phyloP scores from a whole-genome alignment of 1,140 invertebrate genomes.

The Drosophila ercepeae region DNA sequence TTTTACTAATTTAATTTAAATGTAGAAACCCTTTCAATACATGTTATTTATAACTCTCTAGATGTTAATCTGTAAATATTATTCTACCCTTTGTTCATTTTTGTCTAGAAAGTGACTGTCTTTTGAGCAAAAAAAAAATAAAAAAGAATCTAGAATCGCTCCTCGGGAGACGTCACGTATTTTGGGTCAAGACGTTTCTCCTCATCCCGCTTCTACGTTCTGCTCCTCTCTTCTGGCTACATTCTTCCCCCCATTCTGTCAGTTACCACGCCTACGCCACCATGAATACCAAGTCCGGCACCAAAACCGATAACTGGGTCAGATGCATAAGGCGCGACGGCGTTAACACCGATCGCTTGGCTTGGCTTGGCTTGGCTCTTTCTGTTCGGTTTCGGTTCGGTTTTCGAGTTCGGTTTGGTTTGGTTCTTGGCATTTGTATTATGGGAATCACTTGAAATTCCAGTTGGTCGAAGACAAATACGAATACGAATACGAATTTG shows the following conservation, averaged over 20 bases:
- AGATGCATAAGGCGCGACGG: constrained; percentile 78
- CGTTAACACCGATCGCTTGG: constrained; percentile 41
- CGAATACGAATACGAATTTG: constrained; percentile 37
- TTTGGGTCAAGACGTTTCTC: constrained; percentile 60
- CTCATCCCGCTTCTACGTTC: background rate
- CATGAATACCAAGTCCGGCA: constrained; percentile 78
- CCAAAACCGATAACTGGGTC: constrained; percentile 71
- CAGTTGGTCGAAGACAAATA: constrained; percentile 20
- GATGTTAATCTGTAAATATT: background rate
- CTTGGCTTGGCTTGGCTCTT: background rate
- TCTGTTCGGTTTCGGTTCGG: background rate
- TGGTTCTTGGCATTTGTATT: constrained; percentile 54
- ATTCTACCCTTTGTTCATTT: constrained; percentile 2
- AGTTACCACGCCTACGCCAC: constrained; percentile 64
- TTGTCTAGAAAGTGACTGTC: constrained; percentile 44
- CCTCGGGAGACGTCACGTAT: constrained; percentile 23
- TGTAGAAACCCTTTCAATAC: too few relatives aligned
- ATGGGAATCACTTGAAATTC: constrained; percentile 48
- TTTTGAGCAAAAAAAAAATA: constrained; percentile 1
- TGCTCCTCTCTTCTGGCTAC: constrained; percentile 9
- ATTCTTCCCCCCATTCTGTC: constrained; percentile 41
- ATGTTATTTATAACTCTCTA: too few relatives aligned
- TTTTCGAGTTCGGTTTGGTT: constrained; percentile 2
- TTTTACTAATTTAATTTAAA: too few relatives aligned
- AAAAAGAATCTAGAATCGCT: constrained; percentile 18